Base-by-base conservation (phyloP, 2,888 invertebrate genomes). In the Acholoe squamosa region DNA sequence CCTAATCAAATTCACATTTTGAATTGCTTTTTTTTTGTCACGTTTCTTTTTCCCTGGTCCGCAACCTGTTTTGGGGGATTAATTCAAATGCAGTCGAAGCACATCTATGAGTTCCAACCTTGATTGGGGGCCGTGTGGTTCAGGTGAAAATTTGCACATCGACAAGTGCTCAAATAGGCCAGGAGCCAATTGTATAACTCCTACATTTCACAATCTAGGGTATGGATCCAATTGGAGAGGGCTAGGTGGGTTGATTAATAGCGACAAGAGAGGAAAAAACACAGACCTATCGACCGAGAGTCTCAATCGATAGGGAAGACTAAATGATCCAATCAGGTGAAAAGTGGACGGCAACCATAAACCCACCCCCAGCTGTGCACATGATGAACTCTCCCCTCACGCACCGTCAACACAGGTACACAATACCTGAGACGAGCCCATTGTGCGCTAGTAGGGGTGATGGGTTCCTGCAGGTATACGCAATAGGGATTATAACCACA, bases 271-370 rank as follows among this genome's bases (percentile, higher is more conserved):
- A 5, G 3, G 80, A 22, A 34, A 80, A 80, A 76, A 76, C 76
- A 76, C 22, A 71, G 80, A 33, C 43, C 80, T 22, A 80, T 80
- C 25, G 80, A 80, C 80, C 34, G 3, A 34, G n/a, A 31, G 34
- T 43, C 33, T 19, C 0, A 80, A 80, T 80, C 80, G 25, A 80
- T 80, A 19, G 22, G 80, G 54, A 33, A 56, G 25, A 31, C 54
- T 86, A 86, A 86, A 86, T 86, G 86, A 52, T 86, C 86, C 86
- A 86, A 86, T 86, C 56, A 86, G 86, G 33, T 52, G 86, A 54
- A 86, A 86, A 54, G 54, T 54, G 86, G 56, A 12, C 28, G 25
- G 56, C 86, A 19, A 84, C 34, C 19, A 86, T 86, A 28, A 34
- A 51, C 86, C 86, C 22, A 14, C 86, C 86, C 54, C 86, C 56